phyloP scores from a whole-genome alignment of 2,888 invertebrate species.

The Hoplodrina ambigua region DNA sequence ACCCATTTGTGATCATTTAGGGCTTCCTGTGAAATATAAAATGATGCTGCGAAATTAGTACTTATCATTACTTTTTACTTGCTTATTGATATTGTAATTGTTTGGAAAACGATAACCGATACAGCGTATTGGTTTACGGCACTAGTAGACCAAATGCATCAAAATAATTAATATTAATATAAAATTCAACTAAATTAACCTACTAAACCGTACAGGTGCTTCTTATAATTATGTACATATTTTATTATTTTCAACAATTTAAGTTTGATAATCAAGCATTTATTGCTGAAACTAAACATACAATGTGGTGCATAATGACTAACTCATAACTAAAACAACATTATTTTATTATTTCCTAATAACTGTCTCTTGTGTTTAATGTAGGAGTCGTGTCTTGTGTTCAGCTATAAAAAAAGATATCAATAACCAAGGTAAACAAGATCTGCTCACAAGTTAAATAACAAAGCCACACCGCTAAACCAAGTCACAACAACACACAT shows the following conservation, averaged over 20 bases:
- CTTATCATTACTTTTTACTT: background rate
- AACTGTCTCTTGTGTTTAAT: no score
- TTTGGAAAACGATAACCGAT: background rate
- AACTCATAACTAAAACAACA: no score
- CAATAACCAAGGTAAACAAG: background rate
- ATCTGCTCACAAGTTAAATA: background rate
- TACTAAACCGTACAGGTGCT: no score
- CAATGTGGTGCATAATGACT: no score
- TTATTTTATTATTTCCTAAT: no score
- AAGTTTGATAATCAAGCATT: no score
- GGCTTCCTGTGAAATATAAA: background rate
- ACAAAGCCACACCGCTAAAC: background rate
- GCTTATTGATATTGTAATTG: background rate
- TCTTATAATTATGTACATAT: no score
- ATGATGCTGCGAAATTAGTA: background rate
- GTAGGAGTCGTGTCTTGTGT: no score
- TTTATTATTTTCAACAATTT: no score
- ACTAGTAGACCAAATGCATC: background rate
- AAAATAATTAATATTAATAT: no score
- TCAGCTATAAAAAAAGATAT: background rate
- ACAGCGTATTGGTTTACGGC: background rate
- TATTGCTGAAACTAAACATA: no score
- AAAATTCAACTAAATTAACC: no score
- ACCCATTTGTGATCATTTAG: background rate
- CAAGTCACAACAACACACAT: constrained; percentile 2